phyloP scores from a whole-genome alignment of 2,888 invertebrate species.

The Aporophyla lueneburgensis region DNA sequence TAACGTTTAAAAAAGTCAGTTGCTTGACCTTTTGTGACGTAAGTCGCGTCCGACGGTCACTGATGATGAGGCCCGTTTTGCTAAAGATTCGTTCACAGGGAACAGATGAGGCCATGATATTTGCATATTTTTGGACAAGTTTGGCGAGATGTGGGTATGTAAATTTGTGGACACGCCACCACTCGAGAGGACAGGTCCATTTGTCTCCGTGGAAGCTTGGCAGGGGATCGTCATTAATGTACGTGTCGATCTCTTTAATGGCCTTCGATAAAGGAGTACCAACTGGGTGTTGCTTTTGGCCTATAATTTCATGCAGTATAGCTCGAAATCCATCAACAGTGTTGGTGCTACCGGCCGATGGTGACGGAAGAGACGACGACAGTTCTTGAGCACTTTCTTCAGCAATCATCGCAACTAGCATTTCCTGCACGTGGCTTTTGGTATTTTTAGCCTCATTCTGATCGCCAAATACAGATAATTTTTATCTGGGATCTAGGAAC shows the following conservation, averaged over 20 bases:
- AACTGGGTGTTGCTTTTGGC: background rate
- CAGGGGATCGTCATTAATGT: conserved; percentile 4
- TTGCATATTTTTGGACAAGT: conserved; percentile 3
- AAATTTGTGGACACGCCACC: conserved; percentile 1
- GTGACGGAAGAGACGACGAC: background rate
- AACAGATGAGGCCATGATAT: no score
- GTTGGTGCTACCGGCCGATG: conserved; percentile 3
- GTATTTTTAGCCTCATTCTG: conserved; percentile 1
- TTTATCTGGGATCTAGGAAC: background rate
- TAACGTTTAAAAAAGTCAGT: no score
- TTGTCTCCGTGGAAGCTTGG: background rate
- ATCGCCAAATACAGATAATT: background rate
- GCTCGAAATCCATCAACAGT: conserved; percentile 26
- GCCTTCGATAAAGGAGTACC: conserved; percentile 19
- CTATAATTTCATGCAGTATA: conserved; percentile 28
- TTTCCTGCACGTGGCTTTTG: conserved; percentile 9
- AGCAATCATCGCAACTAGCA: conserved; percentile 16
- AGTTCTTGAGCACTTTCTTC: conserved; percentile 2
- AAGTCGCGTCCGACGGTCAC: no score
- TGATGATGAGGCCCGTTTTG: no score
- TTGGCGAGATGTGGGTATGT: background rate
- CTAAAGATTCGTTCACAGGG: no score
- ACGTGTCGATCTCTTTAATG: background rate
- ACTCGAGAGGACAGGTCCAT: conserved; percentile 12
- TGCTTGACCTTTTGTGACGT: no score